Conservation (phyloP, 2,797 vertebrate genomes). For the Eulemur rubriventer region DNA sequence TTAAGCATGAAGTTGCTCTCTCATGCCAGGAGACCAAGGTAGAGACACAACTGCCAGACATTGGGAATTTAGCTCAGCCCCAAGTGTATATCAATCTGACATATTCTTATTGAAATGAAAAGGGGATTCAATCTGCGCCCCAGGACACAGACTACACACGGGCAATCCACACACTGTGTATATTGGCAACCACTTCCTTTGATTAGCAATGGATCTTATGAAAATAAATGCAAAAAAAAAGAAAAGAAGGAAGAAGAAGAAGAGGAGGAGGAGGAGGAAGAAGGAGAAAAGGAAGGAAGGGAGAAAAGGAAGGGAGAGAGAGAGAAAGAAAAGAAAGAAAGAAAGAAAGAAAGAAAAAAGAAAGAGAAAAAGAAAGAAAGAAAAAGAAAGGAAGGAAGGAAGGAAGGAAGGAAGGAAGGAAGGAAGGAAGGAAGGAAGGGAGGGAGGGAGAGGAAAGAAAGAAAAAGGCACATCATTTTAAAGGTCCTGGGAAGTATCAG, state of each 20-base stretch:
- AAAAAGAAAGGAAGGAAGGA: too few relatives aligned
- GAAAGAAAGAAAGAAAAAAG: too few relatives aligned
- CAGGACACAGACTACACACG: background rate
- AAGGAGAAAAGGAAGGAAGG: too few relatives aligned
- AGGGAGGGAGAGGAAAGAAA: too few relatives aligned
- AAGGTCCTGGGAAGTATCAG: background rate
- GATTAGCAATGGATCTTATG: background rate
- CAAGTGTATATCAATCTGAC: background rate
- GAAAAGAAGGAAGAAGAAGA: background rate
- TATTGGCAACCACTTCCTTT: background rate
- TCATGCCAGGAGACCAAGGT: background rate
- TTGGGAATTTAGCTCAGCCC: background rate
- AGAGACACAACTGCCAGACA: background rate
- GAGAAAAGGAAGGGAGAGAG: too few relatives aligned
- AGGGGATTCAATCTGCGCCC: background rate
- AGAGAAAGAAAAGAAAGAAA: too few relatives aligned
- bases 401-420: background rate
- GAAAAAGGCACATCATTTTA: background rate
- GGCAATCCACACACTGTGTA: background rate
- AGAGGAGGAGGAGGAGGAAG: too few relatives aligned
- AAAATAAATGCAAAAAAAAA: background rate
- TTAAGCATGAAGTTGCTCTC: background rate
- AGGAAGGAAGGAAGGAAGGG: background rate
- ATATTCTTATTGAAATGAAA: background rate
- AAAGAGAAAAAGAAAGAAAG: too few relatives aligned